A percentile compares a stretch with the other conserved stretches of the same genome.
Conservation (phyloP, 2,888 invertebrate species). For the Epirrita christyi region DNA sequence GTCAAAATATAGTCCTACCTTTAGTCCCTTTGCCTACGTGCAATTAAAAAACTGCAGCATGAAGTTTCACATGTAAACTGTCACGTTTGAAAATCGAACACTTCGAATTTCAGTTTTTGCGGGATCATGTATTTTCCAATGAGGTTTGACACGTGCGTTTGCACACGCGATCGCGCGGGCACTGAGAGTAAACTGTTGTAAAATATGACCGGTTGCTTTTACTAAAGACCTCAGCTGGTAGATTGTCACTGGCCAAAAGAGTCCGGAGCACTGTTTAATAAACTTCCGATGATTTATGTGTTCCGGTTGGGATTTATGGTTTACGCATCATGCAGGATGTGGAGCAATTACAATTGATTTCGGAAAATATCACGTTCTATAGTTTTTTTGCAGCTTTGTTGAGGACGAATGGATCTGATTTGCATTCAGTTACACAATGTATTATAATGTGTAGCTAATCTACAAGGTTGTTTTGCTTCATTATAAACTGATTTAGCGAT, state of each 20-base stretch:
- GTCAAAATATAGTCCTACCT: slow-evolving; percentile 51
- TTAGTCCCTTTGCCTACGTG: slow-evolving; percentile 49
- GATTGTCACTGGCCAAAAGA: slow-evolving; percentile 61
- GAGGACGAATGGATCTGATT: slow-evolving; percentile 9
- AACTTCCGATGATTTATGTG: slow-evolving; percentile 74
- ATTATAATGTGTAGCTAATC: slow-evolving; percentile 11
- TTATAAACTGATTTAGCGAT: slow-evolving; percentile 18
- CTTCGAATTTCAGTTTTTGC: slow-evolving; percentile 54
- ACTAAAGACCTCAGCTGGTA: slow-evolving; percentile 58
- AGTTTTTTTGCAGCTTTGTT: slow-evolving; percentile 19
- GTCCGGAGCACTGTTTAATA: slow-evolving; percentile 43
- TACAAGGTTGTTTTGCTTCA: slow-evolving; percentile 17
- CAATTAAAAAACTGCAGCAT: slow-evolving; percentile 52
- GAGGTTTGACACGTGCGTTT: slow-evolving; percentile 53
- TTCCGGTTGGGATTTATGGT: slow-evolving; percentile 65
- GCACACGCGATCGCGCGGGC: slow-evolving; percentile 64
- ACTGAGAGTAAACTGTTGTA: slow-evolving; percentile 49
- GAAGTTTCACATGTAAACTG: slow-evolving; percentile 55
- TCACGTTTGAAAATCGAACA: slow-evolving; percentile 53
- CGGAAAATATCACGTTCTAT: slow-evolving; percentile 18
- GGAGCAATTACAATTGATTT: slow-evolving; percentile 40
- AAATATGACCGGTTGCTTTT: slow-evolving; percentile 63
- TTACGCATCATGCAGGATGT: slow-evolving; percentile 30
- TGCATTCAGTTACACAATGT: slow-evolving; percentile 20
- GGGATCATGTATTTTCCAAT: slow-evolving; percentile 50